phyloP scores from a whole-genome alignment of 2,113 vertebrate species.

The Psettodes erumei region DNA sequence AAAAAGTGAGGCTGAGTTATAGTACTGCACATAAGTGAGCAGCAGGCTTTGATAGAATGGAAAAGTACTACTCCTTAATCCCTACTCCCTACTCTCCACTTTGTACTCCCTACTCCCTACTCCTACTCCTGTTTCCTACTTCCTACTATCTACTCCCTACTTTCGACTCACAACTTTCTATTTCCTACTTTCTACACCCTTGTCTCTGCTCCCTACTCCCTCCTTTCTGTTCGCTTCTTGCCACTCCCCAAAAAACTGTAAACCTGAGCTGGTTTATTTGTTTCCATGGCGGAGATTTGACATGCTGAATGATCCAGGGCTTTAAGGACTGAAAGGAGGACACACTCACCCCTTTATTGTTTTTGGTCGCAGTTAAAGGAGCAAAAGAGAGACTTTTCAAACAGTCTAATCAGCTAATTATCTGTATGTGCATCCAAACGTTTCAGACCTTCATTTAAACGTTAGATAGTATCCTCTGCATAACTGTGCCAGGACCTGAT shows the following conservation, averaged over 20 bases:
- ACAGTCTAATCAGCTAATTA: slow-evolving; percentile 29
- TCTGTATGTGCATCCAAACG: slow-evolving; percentile 7
- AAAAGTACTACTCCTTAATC: too few relatives aligned
- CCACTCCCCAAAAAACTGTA: slow-evolving; percentile 34
- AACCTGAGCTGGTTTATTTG: slow-evolving; percentile 61
- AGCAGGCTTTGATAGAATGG: slow-evolving; percentile 36
- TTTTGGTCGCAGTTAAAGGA: slow-evolving; percentile 25
- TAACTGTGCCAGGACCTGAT: slow-evolving; percentile 3
- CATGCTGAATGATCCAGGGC: slow-evolving; percentile 65
- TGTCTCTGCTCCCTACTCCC: too few relatives aligned
- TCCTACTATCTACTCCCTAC: too few relatives aligned
- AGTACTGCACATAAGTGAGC: slow-evolving; percentile 6
- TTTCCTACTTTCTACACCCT: too few relatives aligned
- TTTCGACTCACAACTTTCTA: too few relatives aligned
- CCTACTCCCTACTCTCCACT: too few relatives aligned
- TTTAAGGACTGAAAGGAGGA: slow-evolving; percentile 27
- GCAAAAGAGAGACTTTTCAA: slow-evolving; percentile 17
- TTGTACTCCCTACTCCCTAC: too few relatives aligned
- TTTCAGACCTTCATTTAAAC: slow-evolving; percentile 14
- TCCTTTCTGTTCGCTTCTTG: too few relatives aligned
- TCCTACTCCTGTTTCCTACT: too few relatives aligned
- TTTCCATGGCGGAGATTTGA: slow-evolving; percentile 43
- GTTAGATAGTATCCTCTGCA: not conserved
- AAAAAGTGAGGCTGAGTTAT: not conserved
- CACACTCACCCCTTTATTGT: slow-evolving; percentile 15